Evolutionary conservation across 2,797 vertebrate genomes (phyloP), one percentile per base, ranked within the genome.

Genomic region (Manis pentadactyla): DNA sequence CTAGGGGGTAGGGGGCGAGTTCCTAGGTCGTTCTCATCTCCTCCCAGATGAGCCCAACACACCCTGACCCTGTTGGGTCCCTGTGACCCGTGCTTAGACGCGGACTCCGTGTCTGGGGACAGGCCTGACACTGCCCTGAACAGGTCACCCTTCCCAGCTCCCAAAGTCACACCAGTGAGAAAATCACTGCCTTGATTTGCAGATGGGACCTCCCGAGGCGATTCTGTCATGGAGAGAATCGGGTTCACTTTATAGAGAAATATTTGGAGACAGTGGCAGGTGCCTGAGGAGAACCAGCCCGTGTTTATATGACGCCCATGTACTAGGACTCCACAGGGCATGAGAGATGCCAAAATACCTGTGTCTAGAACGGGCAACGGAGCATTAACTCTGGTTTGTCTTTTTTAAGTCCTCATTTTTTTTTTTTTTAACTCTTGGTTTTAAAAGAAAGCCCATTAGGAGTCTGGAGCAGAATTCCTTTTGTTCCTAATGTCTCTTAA

Each of bases 151-250:
- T 39, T 39, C 37, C 37, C 37, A 39, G 37, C 5, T 39, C 37
- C 37, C 37, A 39, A 39, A 39, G 37, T 39, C 37, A 39, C 39
- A 68, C 57, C 49, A 18, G 31, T 23, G 42, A 34, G 42, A 71
- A 71, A 27, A 17, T 7, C 0, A 0, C 61, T 34, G 34, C 77
- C 55, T n/a, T 0, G 0, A 2, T 17, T 79, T 78, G 57, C 51
- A 55, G 29, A 1, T 0, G 0, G 57, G 37, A 11, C 23, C 42
- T 39, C 63, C 39, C 2, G 37, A 39, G 37, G 15, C 57, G 23
- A 2, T 29, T 64, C 4, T 17, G 3, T 49, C 39, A 1, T 5
- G 27, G 15, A 51, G 51, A 39, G 83, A 81, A 27, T n/a, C 37
- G 59, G 69, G n/a, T 57, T 29, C 21, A 46, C 7, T 71, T 29